Evolutionary conservation across 2,888 invertebrate species (phyloP), one percentile per base, ranked within the genome.

Genomic region (Tenthredo distinguenda): DNA sequence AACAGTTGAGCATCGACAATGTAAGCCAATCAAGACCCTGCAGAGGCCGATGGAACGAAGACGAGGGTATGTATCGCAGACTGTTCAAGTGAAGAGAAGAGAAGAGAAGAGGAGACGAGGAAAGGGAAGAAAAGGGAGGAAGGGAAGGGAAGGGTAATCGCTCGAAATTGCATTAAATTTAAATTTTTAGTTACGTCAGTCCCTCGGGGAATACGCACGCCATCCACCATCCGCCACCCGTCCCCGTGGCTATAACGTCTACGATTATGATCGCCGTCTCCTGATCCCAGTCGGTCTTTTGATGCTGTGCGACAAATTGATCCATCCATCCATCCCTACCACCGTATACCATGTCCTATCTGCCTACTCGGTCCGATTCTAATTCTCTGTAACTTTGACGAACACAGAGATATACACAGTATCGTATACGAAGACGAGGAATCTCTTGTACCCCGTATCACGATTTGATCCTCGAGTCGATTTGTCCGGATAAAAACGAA

Each of bases 1-100:
- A 93, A 92, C 93, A 91, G 92, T 93, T 93, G 93, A 93, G 93
- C 93, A 92, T 91, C 92, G 92, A 93, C 93, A 93, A 93, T 93
- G 92, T 93, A 93, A 93, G 93, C 93, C 93, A 93, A 93, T 93
- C 93, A 93, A 91, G 91, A 88, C 47, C 31, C 31, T 85, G 85
- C 43, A 74, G 86, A 85, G 84, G n/a, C 34, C 21, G 74, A 79
- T 10, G 21, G 37, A 81, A 31, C 6, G 37, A 84, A 82, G 72
- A 68, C 86, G 72, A 68, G 85, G 50, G 72, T 50, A 89, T 89
- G 89, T 91, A 91, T 91, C 89, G 87, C 89, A 89, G 86, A 55
- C 43, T 74, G 74, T 71, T 77, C 68, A 62, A 77, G 86, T 84
- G 82, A 85, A 83, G 50, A 74, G 65, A 85, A 40, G 72, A 50